Evolutionary conservation across 2,888 invertebrate genomes (phyloP), one percentile per base, ranked within the genome.

Genomic region (Cosmia trapezina): DNA sequence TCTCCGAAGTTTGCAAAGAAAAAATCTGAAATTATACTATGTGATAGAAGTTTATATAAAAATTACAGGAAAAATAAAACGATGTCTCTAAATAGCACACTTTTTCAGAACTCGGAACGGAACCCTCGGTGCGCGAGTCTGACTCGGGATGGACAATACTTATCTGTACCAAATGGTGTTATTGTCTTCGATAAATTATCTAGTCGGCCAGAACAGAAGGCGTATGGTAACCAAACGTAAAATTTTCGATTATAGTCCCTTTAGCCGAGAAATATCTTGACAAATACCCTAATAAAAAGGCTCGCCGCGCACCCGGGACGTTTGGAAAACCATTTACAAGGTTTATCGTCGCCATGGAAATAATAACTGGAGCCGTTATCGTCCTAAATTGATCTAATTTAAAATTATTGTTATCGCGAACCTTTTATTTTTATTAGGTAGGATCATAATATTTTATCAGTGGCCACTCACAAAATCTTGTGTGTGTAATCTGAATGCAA

Each of bases 291-390:
- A 94, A 95, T 96, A 96, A 95, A 95, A 95, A 93, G 93, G 92
- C 94, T 93, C 93, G 91, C 91, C 91, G 93, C 92, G 91, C 94
- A 87, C 91, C 92, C 92, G 91, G 93, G 93, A 92, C 94, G 94
- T 95, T 95, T 94, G 95, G 94, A 95, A 95, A 95, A 94, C 95
- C 94, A 95, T 96, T 95, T 94, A 94, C 94, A 94, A 95, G 94
- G 91, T 95, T 96, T 96, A 95, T 95, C 93, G 95, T 90, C 92
- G 94, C 95, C 91, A 95, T 95, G 95, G 95, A 95, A 96, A 95
- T 95, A 95, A 95, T 96, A 95, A 95, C 95, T 93, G 94, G 89
- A 90, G 94, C 94, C 94, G 94, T 95, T 95, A 95, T 95, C 94
- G 92, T 93, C 92, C 95, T 93, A 94, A 95, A 95, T 95, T 94